These are phyloP conservation scores for Strigops habroptila DNA, from an alignment of 2,113 vertebrate genomes.

Conservation along the genomic window DNA sequence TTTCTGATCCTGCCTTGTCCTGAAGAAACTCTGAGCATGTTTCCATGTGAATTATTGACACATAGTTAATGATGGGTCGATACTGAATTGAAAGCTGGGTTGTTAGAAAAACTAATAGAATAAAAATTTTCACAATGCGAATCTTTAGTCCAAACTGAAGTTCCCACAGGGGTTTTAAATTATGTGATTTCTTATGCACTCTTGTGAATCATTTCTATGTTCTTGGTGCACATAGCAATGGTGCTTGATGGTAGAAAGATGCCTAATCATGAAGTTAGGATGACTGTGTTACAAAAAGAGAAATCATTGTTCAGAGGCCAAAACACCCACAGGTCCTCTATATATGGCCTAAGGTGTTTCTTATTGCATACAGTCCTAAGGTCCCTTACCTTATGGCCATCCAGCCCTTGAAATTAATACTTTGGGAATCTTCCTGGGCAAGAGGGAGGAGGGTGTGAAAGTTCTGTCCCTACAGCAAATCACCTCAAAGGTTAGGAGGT, in stretches of 20 bases:
- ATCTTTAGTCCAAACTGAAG: not conserved
- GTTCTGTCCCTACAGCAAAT: not conserved
- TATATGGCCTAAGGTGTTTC: not conserved
- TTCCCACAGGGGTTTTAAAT: not conserved
- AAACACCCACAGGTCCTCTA: not conserved
- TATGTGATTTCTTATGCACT: not conserved
- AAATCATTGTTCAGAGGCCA: not conserved
- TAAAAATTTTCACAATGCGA: not conserved
- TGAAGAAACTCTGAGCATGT: not conserved
- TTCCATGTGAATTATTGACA: not conserved
- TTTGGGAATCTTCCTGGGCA: not conserved
- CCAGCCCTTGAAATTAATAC: not conserved
- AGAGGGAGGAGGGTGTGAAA: not conserved
- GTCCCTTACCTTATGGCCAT: not conserved
- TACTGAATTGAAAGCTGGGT: not conserved
- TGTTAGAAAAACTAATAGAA: not conserved
- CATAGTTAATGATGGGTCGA: not conserved
- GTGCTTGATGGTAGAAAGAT: not conserved
- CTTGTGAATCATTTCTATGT: not conserved
- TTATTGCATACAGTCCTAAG: rapidly evolving
- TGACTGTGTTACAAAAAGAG: not conserved
- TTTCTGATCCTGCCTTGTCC: not conserved
- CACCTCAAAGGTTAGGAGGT: not conserved
- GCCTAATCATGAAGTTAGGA: not conserved
- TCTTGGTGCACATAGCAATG: not conserved